Evolutionary conservation across 2,888 invertebrate genomes (phyloP).

Genomic region (Aspidiotus destructor): DNA sequence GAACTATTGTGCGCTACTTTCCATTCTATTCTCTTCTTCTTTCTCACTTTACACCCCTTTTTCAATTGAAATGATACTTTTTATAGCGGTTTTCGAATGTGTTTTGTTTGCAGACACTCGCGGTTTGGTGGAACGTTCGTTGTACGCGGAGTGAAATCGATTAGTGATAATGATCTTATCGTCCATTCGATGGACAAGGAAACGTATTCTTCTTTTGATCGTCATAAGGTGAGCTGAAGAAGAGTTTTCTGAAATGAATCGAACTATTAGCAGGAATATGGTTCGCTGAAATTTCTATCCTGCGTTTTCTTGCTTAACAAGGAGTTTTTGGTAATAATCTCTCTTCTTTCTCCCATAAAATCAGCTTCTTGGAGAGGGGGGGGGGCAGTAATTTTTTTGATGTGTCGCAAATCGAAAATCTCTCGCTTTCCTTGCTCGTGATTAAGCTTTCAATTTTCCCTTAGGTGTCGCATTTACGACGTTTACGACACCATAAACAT

Average conservation of each 20-base stretch:
- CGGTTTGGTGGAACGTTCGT: slow-evolving; percentile 90
- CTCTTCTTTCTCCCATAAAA: neutral
- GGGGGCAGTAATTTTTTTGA: too few species aligned
- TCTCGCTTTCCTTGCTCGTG: too few species aligned
- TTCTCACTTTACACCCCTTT: too few species aligned
- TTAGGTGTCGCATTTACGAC: too few species aligned
- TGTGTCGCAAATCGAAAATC: too few species aligned
- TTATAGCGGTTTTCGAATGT: slow-evolving; percentile 23
- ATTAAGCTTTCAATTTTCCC: too few species aligned
- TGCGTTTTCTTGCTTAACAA: neutral
- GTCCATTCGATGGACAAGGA: slow-evolving; percentile 74
- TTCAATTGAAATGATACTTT: neutral
- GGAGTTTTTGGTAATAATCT: neutral
- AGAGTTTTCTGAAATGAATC: neutral
- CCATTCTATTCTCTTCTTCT: too few species aligned
- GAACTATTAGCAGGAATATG: too few species aligned
- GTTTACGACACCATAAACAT: too few species aligned
- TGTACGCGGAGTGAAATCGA: slow-evolving; percentile 85
- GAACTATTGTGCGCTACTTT: too few species aligned
- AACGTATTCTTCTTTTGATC: slow-evolving; percentile 66
- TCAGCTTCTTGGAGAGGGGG: neutral
- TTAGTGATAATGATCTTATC: slow-evolving; percentile 77
- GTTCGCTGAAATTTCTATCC: neutral
- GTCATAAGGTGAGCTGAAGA: slow-evolving; percentile 50
- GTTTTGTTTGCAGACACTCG: slow-evolving; percentile 58